Evolutionary conservation across 1,140 invertebrate species (phyloP), one percentile per base, ranked within the genome.

Genomic region (Magallana gigas): DNA sequence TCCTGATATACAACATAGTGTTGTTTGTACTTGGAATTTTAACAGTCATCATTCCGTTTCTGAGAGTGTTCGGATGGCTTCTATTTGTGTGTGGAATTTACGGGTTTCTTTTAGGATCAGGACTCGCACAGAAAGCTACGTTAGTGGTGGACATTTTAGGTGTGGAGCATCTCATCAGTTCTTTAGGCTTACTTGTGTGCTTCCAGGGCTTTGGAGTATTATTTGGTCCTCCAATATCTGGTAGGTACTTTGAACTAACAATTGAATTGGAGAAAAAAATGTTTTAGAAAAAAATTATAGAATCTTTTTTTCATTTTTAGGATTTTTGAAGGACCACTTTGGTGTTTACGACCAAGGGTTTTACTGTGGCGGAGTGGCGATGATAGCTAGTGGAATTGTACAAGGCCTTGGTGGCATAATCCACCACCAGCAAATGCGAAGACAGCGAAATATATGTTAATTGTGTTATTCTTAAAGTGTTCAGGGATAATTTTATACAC

Each of bases 161-260:
- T 57, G 29, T 84, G 12, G 83, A 87, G 8, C 80, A 82, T 57
- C 48, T 89, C 16, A 62, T 85, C 0, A 98, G 98, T 94, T 98
- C 98, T 12, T 99, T 99, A 94, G 98, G 98, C 36, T 95, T 99
- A 36, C 96, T 98, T 62, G 96, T 98, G 88, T 95, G 99, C 68
- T 98, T 99, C 95, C 98, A 98, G 96, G 98, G 98, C 48, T 93
- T 98, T 83, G 98, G 98, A 2, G 97, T 98, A 1, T 95, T 97
- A 6, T 95, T 98, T 29, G 98, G 98, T 85, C 95, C 97, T 88
- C 98, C 98, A 71, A 95, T 98, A 80, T 97, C 97, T 92, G 97
- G 97, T 97, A 86, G 23, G 60, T n/a, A 62, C 2, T 48, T 48
- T 7, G 7, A 6, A 12, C 60, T n/a, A 6, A 14, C 60, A 62